Conservation (phyloP, 2,888 invertebrate species). For the Parnassius glacialis region DNA sequence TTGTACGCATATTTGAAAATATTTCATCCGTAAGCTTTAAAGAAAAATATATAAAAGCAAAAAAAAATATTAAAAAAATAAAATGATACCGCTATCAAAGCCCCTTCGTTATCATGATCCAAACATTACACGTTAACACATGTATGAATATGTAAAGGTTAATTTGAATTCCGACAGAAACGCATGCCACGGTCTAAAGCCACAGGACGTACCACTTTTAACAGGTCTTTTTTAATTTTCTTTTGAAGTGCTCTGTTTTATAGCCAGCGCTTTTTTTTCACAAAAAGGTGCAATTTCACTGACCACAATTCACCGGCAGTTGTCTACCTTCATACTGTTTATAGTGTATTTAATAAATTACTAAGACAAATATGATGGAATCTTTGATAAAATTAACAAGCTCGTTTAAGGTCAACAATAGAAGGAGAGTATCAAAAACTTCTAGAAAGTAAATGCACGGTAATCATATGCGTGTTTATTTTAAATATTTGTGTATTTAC, state of each 20-base stretch:
- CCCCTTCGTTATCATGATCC: conserved; percentile 17
- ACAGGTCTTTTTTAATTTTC: conserved; percentile 12
- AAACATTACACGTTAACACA: conserved; percentile 24
- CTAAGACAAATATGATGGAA: no score
- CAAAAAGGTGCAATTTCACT: not conserved
- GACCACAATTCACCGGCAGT: not conserved
- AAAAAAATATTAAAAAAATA: not conserved
- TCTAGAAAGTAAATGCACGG: no score
- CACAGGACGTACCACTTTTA: conserved; percentile 6
- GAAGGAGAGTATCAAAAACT: no score
- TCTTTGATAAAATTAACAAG: no score
- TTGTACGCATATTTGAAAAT: no score
- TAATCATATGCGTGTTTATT: no score
- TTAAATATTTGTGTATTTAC: no score
- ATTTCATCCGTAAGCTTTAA: not conserved
- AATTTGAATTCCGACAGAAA: conserved; percentile 25
- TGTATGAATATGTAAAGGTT: conserved; percentile 27
- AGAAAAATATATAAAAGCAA: not conserved
- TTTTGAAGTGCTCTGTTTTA: conserved; percentile 11
- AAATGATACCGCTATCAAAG: conserved; percentile 20
- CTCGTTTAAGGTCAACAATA: no score
- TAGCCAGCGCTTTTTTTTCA: not conserved
- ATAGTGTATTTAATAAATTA: no score
- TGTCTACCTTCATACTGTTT: no score
- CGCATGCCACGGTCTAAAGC: conserved; percentile 22